Base-by-base conservation (phyloP, 2,888 invertebrate species). In the Chrysolina americana region DNA sequence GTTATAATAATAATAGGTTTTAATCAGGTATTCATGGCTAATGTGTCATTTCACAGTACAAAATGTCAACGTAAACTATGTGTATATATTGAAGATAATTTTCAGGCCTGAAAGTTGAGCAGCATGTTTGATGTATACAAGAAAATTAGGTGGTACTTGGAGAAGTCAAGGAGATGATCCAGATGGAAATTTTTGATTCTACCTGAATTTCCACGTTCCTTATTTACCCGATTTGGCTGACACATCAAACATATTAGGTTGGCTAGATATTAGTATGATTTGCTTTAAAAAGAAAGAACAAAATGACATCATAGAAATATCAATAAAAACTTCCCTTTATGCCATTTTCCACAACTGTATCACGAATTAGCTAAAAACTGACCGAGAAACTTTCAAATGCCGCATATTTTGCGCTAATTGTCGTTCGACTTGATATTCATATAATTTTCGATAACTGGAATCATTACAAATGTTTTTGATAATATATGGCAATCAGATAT, bases 401-500 rank as follows among this genome's bases (percentile, higher is more conserved):
- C 8, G n/a, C 9, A 63, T 48, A 23, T 48, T 63, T 21, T n/a
- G n/a, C 9, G 41, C 68, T 68, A 28, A 59, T n/a, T 59, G 59
- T 59, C 59, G n/a, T 28, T 36, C 36, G 59, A 59, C n/a, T 21
- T 13, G 19, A 53, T 21, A 21, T 23, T 13, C 5, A 0, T 21
- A 21, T 21, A 53, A 53, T 21, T 53, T 53, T 19, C 53, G 10
- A 11, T 21, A 53, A 53, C 53, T 53, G 11, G 6, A 50, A 15
- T 28, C 15, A 15, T n/a, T 44, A 65, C 47, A 47, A 15, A 68
- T 65, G 36, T 70, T 65, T 62, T 63, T 36, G 64, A 65, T n/a
- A 68, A 41, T 64, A 70, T 63, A 64, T 70, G 62, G 50, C 63
- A 68, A 44, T n/a, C 28, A n/a, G n/a, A 59, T 59, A 15, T 19